Base-by-base conservation (phyloP, 2,113 vertebrate genomes). In the Hippotragus niger region DNA sequence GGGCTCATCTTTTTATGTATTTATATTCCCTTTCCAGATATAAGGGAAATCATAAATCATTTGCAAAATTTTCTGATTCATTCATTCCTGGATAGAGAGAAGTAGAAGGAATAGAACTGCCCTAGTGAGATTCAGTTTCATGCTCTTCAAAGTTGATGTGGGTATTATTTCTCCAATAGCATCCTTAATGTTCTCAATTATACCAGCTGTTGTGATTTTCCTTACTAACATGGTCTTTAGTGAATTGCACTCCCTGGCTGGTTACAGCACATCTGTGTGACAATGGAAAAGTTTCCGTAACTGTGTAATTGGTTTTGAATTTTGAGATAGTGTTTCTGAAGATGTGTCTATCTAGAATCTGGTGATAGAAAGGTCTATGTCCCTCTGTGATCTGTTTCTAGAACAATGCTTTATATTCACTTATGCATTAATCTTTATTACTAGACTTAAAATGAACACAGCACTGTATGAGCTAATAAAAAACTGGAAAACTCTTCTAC, bases 171-270 rank as follows among this genome's bases (percentile, higher is more conserved):
- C 93, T 97, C 90, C 96, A 97, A 82, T 96, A 88, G 84, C 53
- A 1, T 92, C 82, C 87, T 97, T 97, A 95, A 97, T 94, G 92
- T 95, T 97, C 94, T 97, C 94, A 96, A 57, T 98, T 93, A 96
- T 97, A 97, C 94, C 98, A 98, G 96, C 97, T 98, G 98, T 96
- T 97, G 95, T 90, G 96, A 94, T 94, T 98, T 98, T 95, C 94
- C 93, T 97, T 93, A 97, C 95, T 96, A 93, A 97, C 86, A 16
- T 57, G 78, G 91, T 97, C 83, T 97, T 98, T 95, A 97, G 95
- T 85, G 96, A 98, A 94, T 96, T 89, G 5, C 6, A 85, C 58
- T 97, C 88, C 95, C 92, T 94, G 85, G 71, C 86, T 97, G 94
- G 78, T 94, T 93, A 95, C 6, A 87, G 91, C 74, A 89, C 94